phyloP scores from a whole-genome alignment of 2,888 invertebrate genomes.

The Disparrhopalites patrizii region DNA sequence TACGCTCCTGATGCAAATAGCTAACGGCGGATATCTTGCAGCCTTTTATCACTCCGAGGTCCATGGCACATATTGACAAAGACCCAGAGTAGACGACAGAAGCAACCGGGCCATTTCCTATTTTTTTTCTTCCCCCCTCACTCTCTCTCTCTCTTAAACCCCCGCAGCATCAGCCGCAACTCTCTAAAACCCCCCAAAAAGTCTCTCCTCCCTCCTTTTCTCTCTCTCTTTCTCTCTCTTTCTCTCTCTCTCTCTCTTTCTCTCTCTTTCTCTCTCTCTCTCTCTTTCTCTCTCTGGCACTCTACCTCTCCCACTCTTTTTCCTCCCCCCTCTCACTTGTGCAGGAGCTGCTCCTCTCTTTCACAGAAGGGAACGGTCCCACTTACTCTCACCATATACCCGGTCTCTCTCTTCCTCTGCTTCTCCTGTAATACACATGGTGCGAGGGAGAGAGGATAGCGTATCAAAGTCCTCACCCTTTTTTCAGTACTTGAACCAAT shows the following conservation, averaged over 20 bases:
- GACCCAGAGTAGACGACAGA: constrained; percentile 30
- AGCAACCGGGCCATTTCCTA: constrained; percentile 37
- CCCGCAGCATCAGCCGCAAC: constrained; percentile 29
- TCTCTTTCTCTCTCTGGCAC: too few species aligned
- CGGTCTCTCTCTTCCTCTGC: constrained; percentile 7
- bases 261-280: too few species aligned
- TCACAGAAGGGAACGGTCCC: too few species aligned
- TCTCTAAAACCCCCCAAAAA: constrained; percentile 24
- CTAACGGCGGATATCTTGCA: constrained; percentile 37
- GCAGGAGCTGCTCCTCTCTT: too few species aligned
- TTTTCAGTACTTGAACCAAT: too few species aligned
- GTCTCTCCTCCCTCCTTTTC: constrained; percentile 6
- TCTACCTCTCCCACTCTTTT: too few species aligned
- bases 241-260: too few species aligned
- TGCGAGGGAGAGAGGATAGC: constrained; percentile 1
- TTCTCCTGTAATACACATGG: background rate
- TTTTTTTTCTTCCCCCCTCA: constrained; percentile 31
- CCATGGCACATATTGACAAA: constrained; percentile 39
- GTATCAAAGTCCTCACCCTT: constrained; percentile 3
- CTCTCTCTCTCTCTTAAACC: constrained; percentile 26
- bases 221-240: constrained; percentile 1
- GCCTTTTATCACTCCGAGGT: constrained; percentile 37
- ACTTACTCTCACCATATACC: too few species aligned
- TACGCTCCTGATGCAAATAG: constrained; percentile 32
- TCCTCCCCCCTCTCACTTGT: too few species aligned